phyloP scores from a whole-genome alignment of 2,888 invertebrate genomes.

The Hartigia nigra region DNA sequence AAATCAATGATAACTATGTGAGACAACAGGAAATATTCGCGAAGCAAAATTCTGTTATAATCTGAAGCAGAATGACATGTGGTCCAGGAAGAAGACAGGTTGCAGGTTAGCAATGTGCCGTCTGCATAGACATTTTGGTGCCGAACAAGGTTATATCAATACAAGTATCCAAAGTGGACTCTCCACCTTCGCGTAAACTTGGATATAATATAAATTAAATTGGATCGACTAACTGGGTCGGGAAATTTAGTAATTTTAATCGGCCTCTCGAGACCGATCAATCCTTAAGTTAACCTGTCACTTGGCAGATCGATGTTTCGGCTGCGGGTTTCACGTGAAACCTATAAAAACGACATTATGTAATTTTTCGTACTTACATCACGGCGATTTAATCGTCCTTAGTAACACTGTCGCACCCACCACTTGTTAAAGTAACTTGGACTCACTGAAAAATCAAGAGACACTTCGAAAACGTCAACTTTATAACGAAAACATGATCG shows the following conservation, averaged over 20 bases:
- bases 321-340: constrained; percentile 20
- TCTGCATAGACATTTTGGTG: neutral
- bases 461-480: constrained; percentile 34
- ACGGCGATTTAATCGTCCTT: constrained; percentile 3
- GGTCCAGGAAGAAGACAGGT: neutral
- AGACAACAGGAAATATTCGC: neutral
- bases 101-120: neutral
- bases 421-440: constrained; percentile 22
- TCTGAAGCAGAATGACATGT: neutral
- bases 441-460: constrained; percentile 23
- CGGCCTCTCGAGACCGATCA: neutral
- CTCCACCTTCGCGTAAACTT: neutral
- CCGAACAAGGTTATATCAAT: neutral
- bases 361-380: constrained; percentile 28
- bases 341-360: constrained; percentile 24
- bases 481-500: constrained; percentile 38
- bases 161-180: neutral
- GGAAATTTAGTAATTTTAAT: neutral
- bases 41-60: neutral
- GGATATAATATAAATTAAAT: neutral
- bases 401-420: constrained; percentile 18
- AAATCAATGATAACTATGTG: neutral
- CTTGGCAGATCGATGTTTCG: constrained; percentile 28
- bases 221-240: neutral
- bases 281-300: constrained; percentile 35